Conservation (phyloP, 2,797 vertebrate genomes). For the Ibycter americanus region DNA sequence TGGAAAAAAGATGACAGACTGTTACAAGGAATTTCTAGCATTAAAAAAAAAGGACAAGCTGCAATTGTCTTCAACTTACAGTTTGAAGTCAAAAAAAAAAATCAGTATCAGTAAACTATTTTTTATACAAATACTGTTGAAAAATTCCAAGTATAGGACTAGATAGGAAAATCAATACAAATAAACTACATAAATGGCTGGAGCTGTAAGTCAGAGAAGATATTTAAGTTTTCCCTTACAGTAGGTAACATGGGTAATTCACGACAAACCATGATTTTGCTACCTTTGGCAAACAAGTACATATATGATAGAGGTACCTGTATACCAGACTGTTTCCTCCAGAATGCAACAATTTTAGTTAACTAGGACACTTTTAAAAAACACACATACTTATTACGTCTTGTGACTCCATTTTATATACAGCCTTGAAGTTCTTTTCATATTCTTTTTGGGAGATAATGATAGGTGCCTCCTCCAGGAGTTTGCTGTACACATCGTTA, state of each 20-base stretch:
- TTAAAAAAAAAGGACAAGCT: background rate
- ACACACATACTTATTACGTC: background rate
- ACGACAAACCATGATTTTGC: background rate
- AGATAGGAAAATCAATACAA: background rate
- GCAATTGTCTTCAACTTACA: background rate
- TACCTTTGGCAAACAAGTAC: background rate
- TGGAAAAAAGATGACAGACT: conserved; percentile 31
- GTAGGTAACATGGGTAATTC: background rate
- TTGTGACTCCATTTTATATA: background rate
- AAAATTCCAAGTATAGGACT: background rate
- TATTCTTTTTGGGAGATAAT: background rate
- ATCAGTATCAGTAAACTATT: background rate
- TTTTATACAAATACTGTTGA: background rate
- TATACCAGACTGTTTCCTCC: background rate
- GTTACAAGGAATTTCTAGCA: background rate
- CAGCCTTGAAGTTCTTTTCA: background rate
- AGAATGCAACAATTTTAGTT: background rate
- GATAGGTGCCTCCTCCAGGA: background rate
- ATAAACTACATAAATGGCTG: background rate
- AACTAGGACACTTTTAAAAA: background rate
- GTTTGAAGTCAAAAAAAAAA: background rate
- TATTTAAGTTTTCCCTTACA: background rate
- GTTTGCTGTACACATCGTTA: background rate
- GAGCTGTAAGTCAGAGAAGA: background rate
- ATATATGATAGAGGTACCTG: background rate